A percentile compares a stretch with the other conserved stretches of the same genome.
Evolutionary conservation across 2,113 vertebrate genomes (phyloP).

Genomic region (Silurus meridionalis): DNA sequence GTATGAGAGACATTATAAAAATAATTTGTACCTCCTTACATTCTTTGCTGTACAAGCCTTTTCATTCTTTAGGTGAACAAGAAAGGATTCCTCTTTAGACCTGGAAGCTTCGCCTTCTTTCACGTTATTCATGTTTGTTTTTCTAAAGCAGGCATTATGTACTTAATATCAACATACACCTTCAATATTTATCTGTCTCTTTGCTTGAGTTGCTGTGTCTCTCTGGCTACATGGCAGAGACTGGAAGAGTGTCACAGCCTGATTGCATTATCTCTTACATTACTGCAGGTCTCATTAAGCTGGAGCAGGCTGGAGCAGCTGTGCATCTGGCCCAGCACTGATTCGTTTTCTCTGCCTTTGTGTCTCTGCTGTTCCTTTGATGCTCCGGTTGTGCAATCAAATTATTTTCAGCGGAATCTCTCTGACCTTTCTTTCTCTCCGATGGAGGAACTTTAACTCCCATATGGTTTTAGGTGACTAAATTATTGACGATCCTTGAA

Average conservation of each 20-base stretch:
- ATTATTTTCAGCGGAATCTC: constrained; percentile 42
- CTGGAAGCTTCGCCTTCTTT: not conserved
- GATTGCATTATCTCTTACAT: constrained; percentile 48
- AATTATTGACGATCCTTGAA: constrained; percentile 19
- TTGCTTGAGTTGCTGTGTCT: constrained; percentile 10
- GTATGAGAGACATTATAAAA: not conserved
- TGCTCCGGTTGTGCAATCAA: constrained; percentile 24
- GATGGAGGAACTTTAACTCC: not conserved
- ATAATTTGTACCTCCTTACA: not conserved
- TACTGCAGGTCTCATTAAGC: constrained; percentile 45
- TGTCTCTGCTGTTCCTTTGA: constrained; percentile 27
- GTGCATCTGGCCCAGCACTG: constrained; percentile 37
- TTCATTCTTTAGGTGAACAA: not conserved
- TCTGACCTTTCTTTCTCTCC: constrained; percentile 28
- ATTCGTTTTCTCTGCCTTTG: constrained; percentile 24
- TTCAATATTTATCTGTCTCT: constrained; percentile 7
- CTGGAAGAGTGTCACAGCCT: constrained; percentile 37
- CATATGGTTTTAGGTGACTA: constrained; percentile 16
- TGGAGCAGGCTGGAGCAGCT: constrained; percentile 32
- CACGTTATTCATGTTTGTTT: not conserved
- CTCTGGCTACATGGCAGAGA: not conserved
- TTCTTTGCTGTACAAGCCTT: not conserved
- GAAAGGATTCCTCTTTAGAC: not conserved
- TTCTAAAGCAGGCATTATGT: not conserved
- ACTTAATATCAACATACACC: constrained; percentile 7